Base-by-base conservation (phyloP, 2,888 invertebrate species). In the Drosophila maculinotata region DNA sequence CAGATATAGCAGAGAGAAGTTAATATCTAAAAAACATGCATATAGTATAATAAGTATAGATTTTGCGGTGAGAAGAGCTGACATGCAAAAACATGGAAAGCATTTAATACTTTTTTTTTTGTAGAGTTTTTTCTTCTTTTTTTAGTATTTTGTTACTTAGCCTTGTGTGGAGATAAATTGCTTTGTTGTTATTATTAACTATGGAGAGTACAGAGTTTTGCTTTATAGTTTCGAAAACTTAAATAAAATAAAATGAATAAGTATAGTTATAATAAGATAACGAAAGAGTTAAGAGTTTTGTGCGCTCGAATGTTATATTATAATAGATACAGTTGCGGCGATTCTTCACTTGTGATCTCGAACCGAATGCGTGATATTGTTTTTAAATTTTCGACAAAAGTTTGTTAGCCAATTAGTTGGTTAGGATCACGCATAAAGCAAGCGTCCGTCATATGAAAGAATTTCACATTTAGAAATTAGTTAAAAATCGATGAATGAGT, bases 161-260 rank as follows among this genome's bases (percentile, higher is more conserved):
- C 82, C 87, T 82, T 76, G 87, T 84, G 82, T 81, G 79, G 67
- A 85, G 82, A 62, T 73, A 66, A 85, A 66, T 79, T 86, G 84
- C 84, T 66, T 76, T 67, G 73, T 80, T 69, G 79, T 65, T 83
- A 67, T 58, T 68, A 64, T 59, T 68, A 64, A 83, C 74, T 70
- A 86, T 87, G 72, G 79, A 81, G 76, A 78, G 67, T 81, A 87
- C 67, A 87, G 69, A 81, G 72, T 51, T 80, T 63, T 60, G 52
- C 41, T 58, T 76, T 45, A 52, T 36, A 59, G 48, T 69, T 69
- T 57, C 23, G 14, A 17, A 47, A 73, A 60, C 20, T 20, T 42
- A 30, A 23, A 63, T 54, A 45, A 64, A 15, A 57, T 12, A 58
- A 66, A 77, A 71, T 51, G 14, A 62, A 63, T 69, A 48, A 58